Evolutionary conservation across 2,797 vertebrate species (phyloP).

Genomic region (Rhinophrynus dorsalis): DNA sequence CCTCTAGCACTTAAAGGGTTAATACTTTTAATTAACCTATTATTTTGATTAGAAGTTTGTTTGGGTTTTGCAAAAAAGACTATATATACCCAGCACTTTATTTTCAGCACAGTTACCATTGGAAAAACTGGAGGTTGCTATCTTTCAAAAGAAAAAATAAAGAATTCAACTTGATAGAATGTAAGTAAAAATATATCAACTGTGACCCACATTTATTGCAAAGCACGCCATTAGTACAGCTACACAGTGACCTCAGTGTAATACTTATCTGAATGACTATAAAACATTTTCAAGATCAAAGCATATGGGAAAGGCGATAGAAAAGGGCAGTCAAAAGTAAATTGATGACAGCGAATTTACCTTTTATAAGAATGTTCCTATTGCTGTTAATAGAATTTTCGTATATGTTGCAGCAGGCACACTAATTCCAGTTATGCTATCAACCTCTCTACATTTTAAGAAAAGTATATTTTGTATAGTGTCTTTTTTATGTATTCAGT

Average conservation of each 20-base stretch:
- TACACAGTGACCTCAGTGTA: neutral
- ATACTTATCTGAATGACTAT: constrained; percentile 6
- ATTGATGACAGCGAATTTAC: neutral
- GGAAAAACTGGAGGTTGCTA: neutral
- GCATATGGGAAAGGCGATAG: neutral
- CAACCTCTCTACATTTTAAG: no score
- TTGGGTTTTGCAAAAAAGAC: no score
- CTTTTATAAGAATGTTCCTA: constrained; percentile 8
- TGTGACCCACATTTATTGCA: constrained; percentile 27
- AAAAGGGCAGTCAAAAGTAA: neutral
- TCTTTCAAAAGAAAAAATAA: neutral
- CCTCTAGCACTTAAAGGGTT: no score
- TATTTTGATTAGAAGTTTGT: no score
- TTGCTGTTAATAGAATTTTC: constrained; percentile 2
- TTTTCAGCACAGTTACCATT: neutral
- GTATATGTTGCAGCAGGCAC: neutral
- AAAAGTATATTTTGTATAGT: no score
- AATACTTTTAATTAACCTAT: no score
- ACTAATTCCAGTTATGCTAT: neutral
- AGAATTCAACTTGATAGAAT: neutral
- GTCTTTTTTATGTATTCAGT: no score
- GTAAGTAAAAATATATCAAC: constrained; percentile 9
- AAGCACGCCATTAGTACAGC: constrained; percentile 15
- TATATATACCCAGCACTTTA: no score
- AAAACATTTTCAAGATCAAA: constrained; percentile 9